phyloP scores from a whole-genome alignment of 1,140 invertebrate genomes.

The Diorhabda elongata region DNA sequence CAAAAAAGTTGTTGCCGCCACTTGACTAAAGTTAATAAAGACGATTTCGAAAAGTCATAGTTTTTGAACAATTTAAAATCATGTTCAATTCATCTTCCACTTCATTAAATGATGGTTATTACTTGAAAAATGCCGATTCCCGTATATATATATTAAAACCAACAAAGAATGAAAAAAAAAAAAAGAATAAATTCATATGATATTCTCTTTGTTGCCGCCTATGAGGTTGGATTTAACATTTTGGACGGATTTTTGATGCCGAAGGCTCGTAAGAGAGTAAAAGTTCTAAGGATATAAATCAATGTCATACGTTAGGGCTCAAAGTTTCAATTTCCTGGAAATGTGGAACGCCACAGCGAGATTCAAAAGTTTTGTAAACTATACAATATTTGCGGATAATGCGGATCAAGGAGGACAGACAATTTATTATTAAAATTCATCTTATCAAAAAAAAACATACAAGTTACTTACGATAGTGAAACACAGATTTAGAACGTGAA shows the following conservation, averaged over 20 bases:
- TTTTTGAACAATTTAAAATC: too few relatives aligned
- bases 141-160: too few relatives aligned
- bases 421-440: not conserved
- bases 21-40: too few relatives aligned
- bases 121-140: too few relatives aligned
- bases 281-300: constrained; percentile 42
- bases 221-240: not conserved
- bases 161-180: too few relatives aligned
- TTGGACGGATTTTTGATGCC: constrained; percentile 11
- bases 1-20: too few relatives aligned
- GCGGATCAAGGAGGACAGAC: not conserved
- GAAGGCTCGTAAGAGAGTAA: constrained; percentile 19
- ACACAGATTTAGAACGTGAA: too few relatives aligned
- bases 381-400: constrained; percentile 1
- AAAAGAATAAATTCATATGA: not conserved
- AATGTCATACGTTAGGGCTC: constrained; percentile 40
- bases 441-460: not conserved
- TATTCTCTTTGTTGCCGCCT: not conserved
- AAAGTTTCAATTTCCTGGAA: constrained; percentile 45
- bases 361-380: constrained; percentile 1
- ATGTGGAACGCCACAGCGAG: not conserved
- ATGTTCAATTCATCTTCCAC: too few relatives aligned
- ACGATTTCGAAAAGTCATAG: too few relatives aligned
- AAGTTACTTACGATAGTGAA: not conserved
- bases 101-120: too few relatives aligned